A percentile compares a stretch with the other conserved stretches of the same genome.
phyloP scores from a whole-genome alignment of 2,888 invertebrate species.

The Acanthosepion pharaonis region DNA sequence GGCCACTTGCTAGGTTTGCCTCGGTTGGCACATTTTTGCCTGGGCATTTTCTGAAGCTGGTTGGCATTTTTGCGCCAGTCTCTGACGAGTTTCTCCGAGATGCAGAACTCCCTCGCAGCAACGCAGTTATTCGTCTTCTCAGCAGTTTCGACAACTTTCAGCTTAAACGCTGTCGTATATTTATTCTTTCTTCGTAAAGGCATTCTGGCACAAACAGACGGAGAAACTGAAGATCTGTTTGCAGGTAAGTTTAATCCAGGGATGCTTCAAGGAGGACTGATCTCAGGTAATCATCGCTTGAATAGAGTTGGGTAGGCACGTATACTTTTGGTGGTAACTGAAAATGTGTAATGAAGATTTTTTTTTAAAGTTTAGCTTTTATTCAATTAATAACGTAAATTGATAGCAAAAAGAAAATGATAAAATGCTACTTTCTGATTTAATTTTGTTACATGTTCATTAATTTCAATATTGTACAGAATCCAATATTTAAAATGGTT shows the following conservation, averaged over 20 bases:
- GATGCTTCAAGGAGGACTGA: background rate
- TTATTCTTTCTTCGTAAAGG: background rate
- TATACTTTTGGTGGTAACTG: background rate
- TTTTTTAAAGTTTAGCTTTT: background rate
- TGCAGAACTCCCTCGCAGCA: conserved; percentile 1
- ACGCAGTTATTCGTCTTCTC: conserved; percentile 38
- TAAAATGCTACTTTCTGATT: background rate
- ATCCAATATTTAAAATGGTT: no score
- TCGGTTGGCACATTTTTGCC: conserved; percentile 15
- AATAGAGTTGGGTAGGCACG: background rate
- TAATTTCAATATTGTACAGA: background rate
- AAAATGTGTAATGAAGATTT: background rate
- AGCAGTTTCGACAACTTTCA: background rate
- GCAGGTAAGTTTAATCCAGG: background rate
- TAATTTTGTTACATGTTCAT: background rate
- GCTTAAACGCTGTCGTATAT: conserved; percentile 38
- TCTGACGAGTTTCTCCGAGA: conserved; percentile 23
- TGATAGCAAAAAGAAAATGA: background rate
- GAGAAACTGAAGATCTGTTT: background rate
- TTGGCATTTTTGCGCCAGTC: background rate
- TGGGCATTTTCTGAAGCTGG: conserved; percentile 24
- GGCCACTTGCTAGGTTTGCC: conserved; percentile 40
- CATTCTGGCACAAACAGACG: background rate
- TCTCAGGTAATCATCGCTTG: background rate
- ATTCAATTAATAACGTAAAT: background rate